A percentile compares a stretch with the other conserved stretches of the same genome.
These are phyloP conservation scores for Bufotes viridis DNA, from an alignment of 2,797 vertebrate species.

Conservation along the genomic window DNA sequence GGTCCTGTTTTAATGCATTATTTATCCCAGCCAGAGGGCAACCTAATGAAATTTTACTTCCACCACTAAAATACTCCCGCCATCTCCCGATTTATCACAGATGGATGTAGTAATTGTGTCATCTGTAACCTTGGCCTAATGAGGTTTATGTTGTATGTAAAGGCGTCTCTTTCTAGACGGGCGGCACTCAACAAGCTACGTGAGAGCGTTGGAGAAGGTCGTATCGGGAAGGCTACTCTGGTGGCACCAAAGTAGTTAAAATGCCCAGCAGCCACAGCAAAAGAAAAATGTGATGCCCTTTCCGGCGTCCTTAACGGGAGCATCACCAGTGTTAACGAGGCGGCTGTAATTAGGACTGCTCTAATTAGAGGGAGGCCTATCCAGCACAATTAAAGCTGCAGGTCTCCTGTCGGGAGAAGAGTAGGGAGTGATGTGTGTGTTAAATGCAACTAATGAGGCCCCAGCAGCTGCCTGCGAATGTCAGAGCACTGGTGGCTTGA, in stretches of 20 bases:
- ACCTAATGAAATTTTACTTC: slow-evolving; percentile 42
- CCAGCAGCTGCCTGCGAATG: slow-evolving; percentile 47
- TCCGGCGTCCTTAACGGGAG: slow-evolving; percentile 51
- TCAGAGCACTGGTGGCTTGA: slow-evolving; percentile 50
- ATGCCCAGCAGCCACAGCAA: slow-evolving; percentile 46
- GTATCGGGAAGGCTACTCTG: neutral
- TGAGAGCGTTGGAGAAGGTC: slow-evolving; percentile 31
- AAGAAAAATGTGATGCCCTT: slow-evolving; percentile 44
- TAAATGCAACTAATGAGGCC: slow-evolving; percentile 63
- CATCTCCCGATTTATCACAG: slow-evolving; percentile 31
- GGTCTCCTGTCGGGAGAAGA: slow-evolving; percentile 57
- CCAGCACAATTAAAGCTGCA: slow-evolving; percentile 62
- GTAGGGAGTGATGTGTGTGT: slow-evolving; percentile 58
- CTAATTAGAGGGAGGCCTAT: slow-evolving; percentile 59
- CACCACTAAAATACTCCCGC: slow-evolving; percentile 31
- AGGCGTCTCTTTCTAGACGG: slow-evolving; percentile 27
- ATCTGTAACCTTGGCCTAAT: slow-evolving; percentile 46
- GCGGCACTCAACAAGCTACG: slow-evolving; percentile 14
- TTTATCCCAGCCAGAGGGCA: slow-evolving; percentile 42
- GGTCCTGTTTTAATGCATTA: slow-evolving; percentile 11
- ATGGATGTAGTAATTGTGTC: slow-evolving; percentile 36
- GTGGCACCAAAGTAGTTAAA: slow-evolving; percentile 47
- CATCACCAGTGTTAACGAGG: slow-evolving; percentile 58
- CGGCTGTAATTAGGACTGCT: slow-evolving; percentile 55
- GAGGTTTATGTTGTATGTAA: slow-evolving; percentile 42